A percentile compares a stretch with the other conserved stretches of the same genome.
Conservation (phyloP, 2,888 invertebrate species). For the Plagodis pulveraria region DNA sequence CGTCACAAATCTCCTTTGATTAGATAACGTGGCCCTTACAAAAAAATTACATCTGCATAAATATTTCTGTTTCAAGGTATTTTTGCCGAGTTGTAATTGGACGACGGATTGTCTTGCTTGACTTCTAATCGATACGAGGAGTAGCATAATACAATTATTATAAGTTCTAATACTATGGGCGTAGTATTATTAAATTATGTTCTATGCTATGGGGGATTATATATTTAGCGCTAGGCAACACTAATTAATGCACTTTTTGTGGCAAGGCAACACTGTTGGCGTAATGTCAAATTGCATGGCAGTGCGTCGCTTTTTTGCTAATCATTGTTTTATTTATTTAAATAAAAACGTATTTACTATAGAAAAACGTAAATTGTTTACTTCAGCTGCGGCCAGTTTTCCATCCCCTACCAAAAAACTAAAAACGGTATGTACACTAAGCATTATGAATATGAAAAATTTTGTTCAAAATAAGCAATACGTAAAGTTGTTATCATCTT, state of each 20-base stretch:
- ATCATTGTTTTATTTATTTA: conserved; percentile 73
- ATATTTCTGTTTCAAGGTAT: no score
- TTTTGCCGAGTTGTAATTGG: no score
- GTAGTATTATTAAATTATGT: no score
- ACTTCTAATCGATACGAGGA: no score
- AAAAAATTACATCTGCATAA: no score
- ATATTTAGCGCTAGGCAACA: neutral
- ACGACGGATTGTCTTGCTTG: no score
- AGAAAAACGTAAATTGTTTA: conserved; percentile 44
- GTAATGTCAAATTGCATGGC: conserved; percentile 73
- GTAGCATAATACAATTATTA: neutral
- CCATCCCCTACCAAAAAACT: conserved; percentile 34
- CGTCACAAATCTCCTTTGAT: no score
- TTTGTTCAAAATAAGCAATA: conserved; percentile 2
- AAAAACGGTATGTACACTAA: conserved; percentile 43
- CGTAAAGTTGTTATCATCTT: conserved; percentile 9
- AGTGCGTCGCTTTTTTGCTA: conserved; percentile 78
- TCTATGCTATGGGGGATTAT: neutral
- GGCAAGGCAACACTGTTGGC: conserved; percentile 46
- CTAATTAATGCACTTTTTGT: conserved; percentile 4
- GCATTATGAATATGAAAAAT: conserved; percentile 24
- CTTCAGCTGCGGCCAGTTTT: conserved; percentile 34
- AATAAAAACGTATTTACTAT: conserved; percentile 62
- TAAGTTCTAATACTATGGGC: no score
- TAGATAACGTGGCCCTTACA: no score